phyloP scores from a whole-genome alignment of 2,797 vertebrate genomes.

The Xiphorhynchus erythropygius region DNA sequence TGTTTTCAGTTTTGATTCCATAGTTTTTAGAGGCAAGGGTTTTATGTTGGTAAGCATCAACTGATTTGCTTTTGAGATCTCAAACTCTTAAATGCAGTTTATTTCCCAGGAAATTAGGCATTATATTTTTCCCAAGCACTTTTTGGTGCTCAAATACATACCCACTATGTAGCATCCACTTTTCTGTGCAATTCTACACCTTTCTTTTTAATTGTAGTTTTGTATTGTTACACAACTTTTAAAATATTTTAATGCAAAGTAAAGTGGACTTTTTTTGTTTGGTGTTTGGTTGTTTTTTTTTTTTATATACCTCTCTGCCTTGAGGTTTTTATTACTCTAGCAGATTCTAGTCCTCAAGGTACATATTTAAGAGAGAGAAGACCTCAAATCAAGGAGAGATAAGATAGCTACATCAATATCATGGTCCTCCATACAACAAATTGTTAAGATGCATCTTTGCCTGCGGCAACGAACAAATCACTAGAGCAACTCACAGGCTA shows the following conservation, averaged over 20 bases:
- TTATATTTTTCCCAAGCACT: background rate
- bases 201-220: background rate
- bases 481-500: background rate
- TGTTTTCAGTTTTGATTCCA: background rate
- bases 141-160: background rate
- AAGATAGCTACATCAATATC: background rate
- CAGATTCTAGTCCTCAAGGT: background rate
- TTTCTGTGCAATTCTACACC: background rate
- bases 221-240: background rate
- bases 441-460: background rate
- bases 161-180: background rate
- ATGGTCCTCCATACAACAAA: conserved; percentile 1
- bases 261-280: background rate
- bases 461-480: background rate
- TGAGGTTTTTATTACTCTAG: background rate
- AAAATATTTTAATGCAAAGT: background rate
- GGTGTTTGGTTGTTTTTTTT: background rate
- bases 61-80: background rate
- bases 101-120: background rate
- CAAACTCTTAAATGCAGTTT: background rate
- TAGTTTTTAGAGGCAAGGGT: background rate
- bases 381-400: background rate
- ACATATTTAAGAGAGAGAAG: background rate
- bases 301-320: background rate
- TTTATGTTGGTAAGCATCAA: background rate